A percentile compares a stretch with the other conserved stretches of the same genome.
Conservation (phyloP, 2,888 invertebrate species). For the Trachelus stipa region DNA sequence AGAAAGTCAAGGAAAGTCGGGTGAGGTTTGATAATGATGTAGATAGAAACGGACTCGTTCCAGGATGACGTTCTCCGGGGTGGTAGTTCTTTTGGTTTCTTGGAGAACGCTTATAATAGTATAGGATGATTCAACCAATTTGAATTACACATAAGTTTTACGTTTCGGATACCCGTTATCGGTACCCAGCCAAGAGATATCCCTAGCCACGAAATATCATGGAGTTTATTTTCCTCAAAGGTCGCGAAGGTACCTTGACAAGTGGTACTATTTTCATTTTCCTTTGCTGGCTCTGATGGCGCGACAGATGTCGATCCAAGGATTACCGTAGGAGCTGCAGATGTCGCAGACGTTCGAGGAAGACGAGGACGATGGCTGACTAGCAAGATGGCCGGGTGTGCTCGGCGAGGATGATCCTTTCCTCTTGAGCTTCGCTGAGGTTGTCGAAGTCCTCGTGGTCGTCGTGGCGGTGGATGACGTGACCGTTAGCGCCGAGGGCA, state of each 20-base stretch:
- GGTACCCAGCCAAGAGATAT: neutral
- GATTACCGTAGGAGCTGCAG: conserved; percentile 69
- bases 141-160: neutral
- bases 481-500: conserved; percentile 52
- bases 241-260: neutral
- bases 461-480: conserved; percentile 68
- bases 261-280: conserved; percentile 40
- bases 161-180: neutral
- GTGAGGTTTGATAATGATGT: neutral
- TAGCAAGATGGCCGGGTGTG: conserved; percentile 54
- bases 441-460: conserved; percentile 2
- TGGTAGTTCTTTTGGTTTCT: neutral
- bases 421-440: conserved; percentile 38
- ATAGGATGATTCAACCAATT: neutral
- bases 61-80: neutral
- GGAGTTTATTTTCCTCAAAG: neutral
- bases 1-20: neutral
- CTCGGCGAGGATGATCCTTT: conserved; percentile 50
- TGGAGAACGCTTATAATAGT: neutral
- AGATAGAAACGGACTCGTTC: neutral
- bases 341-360: conserved; percentile 66
- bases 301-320: conserved; percentile 70
- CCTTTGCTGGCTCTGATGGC: conserved; percentile 68
- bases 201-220: neutral
- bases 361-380: conserved; percentile 61